Percentiles rank a stretch among this genome's conserved stretches.
These are phyloP conservation scores for Sebastes matsubarae DNA, from an alignment of 2,797 vertebrate species.

Conservation along the genomic window DNA sequence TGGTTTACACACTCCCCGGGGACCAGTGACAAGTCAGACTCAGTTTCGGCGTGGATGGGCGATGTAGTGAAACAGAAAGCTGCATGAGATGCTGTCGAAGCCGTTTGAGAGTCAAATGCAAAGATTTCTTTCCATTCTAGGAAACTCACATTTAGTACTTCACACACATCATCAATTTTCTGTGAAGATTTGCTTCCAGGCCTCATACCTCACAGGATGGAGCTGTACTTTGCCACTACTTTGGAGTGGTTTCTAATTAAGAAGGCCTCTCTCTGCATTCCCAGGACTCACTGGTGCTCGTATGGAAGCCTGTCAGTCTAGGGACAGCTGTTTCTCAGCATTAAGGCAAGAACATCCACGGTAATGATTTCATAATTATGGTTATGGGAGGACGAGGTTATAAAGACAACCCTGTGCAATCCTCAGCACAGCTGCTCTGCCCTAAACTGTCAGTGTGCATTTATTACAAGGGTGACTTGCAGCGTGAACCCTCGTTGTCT, in stretches of 20 bases:
- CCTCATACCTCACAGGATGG: conserved; percentile 5
- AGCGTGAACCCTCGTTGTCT: conserved; percentile 23
- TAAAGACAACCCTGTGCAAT: conserved; percentile 51
- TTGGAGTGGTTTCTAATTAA: conserved; percentile 54
- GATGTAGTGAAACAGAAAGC: conserved; percentile 17
- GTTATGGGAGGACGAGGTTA: conserved; percentile 64
- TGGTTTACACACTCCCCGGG: conserved; percentile 52
- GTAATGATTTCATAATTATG: conserved; percentile 72
- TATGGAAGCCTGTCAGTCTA: conserved; percentile 46
- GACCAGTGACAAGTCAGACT: conserved; percentile 43
- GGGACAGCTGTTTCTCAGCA: conserved; percentile 76
- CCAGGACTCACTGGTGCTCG: conserved; percentile 38
- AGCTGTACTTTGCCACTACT: neutral
- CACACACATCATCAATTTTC: conserved; percentile 13
- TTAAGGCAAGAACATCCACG: conserved; percentile 38
- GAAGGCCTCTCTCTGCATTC: conserved; percentile 42
- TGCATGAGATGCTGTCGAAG: conserved; percentile 5
- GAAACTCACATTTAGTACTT: conserved; percentile 5
- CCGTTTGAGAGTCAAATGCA: neutral
- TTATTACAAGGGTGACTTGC: conserved; percentile 53
- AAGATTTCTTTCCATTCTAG: conserved; percentile 20
- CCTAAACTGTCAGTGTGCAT: conserved; percentile 19
- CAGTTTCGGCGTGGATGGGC: conserved; percentile 15
- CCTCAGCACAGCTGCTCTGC: conserved; percentile 66
- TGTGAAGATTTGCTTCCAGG: conserved; percentile 8